These are phyloP conservation scores for Andrena fulva DNA, from an alignment of 2,888 invertebrate genomes.

Conservation along the genomic window DNA sequence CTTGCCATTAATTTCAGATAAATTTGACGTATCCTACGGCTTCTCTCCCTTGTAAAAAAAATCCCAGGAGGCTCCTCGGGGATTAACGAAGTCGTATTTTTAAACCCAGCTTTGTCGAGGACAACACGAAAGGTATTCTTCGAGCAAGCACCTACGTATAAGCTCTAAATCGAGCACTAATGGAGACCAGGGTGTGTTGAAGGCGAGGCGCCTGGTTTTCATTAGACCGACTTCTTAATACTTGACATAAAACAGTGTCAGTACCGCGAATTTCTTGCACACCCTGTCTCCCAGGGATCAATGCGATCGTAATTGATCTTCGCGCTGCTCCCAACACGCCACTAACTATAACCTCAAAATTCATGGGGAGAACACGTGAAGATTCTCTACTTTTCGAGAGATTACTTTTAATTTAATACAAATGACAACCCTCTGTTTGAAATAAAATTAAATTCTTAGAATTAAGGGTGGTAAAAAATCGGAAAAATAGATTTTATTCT, in stretches of 20 bases:
- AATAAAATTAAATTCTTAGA: too few relatives aligned
- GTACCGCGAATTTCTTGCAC: slow-evolving; percentile 2
- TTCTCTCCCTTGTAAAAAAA: not conserved
- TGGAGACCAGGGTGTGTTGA: slow-evolving; percentile 36
- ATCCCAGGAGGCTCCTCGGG: not conserved
- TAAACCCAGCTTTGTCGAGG: slow-evolving; percentile 24
- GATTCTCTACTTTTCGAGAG: too few relatives aligned
- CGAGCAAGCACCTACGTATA: not conserved
- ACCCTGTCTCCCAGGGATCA: not conserved
- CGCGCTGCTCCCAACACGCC: not conserved
- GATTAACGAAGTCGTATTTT: slow-evolving; percentile 31
- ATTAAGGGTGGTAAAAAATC: too few relatives aligned
- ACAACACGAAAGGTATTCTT: slow-evolving; percentile 25
- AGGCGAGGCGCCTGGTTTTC: slow-evolving; percentile 54
- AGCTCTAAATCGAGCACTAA: slow-evolving; percentile 40
- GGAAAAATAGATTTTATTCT: too few relatives aligned
- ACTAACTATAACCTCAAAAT: not conserved
- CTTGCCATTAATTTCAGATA: not conserved
- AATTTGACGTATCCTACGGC: not conserved
- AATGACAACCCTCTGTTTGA: too few relatives aligned
- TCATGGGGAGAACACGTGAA: not conserved
- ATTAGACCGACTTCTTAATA: slow-evolving; percentile 46
- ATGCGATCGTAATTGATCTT: not conserved
- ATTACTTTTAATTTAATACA: too few relatives aligned
- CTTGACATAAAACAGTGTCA: slow-evolving; percentile 35